These are phyloP conservation scores for Drosophila demipolita DNA, from an alignment of 2,888 invertebrate species.

Conservation along the genomic window DNA sequence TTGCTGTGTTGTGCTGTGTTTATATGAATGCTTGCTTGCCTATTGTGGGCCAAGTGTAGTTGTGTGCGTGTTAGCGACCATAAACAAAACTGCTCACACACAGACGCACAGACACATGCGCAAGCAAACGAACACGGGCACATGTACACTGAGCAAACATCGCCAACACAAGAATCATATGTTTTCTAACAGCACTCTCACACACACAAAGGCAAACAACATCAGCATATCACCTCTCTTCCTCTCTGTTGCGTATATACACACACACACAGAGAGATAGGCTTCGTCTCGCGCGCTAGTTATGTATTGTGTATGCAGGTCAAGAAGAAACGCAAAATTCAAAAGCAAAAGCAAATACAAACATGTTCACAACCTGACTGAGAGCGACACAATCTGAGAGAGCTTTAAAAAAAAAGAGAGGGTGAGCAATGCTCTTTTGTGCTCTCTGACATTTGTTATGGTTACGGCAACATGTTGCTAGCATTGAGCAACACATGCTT, in stretches of 20 bases:
- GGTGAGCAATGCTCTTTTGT: not conserved
- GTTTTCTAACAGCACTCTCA: slow-evolving; percentile 67
- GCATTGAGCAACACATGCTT: slow-evolving; percentile 49
- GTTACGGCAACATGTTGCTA: slow-evolving; percentile 61
- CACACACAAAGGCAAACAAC: slow-evolving; percentile 4
- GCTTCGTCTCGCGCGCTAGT: slow-evolving; percentile 68
- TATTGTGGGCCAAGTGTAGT: slow-evolving; percentile 76
- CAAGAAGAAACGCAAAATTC: slow-evolving; percentile 77
- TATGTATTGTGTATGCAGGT: slow-evolving; percentile 79
- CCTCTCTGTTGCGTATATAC: slow-evolving; percentile 24
- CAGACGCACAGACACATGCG: slow-evolving; percentile 16
- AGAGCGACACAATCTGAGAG: slow-evolving; percentile 17
- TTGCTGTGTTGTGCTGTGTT: slow-evolving; percentile 10
- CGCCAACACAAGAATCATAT: slow-evolving; percentile 74
- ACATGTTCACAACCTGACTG: slow-evolving; percentile 63
- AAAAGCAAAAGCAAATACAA: slow-evolving; percentile 79
- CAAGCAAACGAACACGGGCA: slow-evolving; percentile 2
- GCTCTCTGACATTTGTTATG: slow-evolving; percentile 32
- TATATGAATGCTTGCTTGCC: slow-evolving; percentile 53
- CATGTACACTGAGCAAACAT: slow-evolving; percentile 53
- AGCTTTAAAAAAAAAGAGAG: slow-evolving; percentile 5
- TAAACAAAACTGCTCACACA: slow-evolving; percentile 65
- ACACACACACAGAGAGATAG: slow-evolving; percentile 18
- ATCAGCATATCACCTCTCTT: slow-evolving; percentile 24
- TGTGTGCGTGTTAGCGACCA: slow-evolving; percentile 53